Evolutionary conservation across 1,140 invertebrate genomes (phyloP), one percentile per base, ranked within the genome.

Genomic region (Chrysomallon squamiferum): DNA sequence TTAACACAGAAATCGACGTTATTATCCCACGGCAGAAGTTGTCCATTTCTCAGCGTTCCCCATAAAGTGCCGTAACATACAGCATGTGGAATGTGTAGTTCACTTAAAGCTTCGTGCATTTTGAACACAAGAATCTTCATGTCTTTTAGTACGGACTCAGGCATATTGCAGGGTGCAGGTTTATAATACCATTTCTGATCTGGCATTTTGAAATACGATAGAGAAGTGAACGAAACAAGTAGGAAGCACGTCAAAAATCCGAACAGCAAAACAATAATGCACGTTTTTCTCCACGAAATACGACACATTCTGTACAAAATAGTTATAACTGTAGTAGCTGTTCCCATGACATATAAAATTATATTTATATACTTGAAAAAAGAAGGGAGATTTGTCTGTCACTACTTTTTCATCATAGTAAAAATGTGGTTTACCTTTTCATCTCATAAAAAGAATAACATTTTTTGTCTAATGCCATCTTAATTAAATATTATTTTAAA

Each of bases 121-220:
- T 43, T 30, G 20, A 59, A 52, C 11, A 49, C 30, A 25, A 73
- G 59, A 13, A 61, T 18, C 38, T 57, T 29, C 58, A 68, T 63
- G 22, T 62, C 49, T 92, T 93, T 84, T 90, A 93, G 66, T 89
- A 90, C 45, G 92, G 93, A 74, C 88, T 89, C 59, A 89, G 90
- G 62, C 90, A 91, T 38, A 9, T 9, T 84, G 92, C 57, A 93
- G 90, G 22, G 91, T 91, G 2, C 80, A 93, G 52, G 76, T 81
- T 89, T 91, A 91, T 25, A 91, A 92, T 25, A 92, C 92, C 32
- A 92, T 90, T 30, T 92, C 91, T 88, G 91, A 92, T n/a, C 92
- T 93, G 78, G 89, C 90, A 54, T 27, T 27, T 54, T 54, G 18
- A 54, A 1, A 15, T 27, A 18, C 3, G 25, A 18, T 5, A 54